Evolutionary conservation across 2,888 invertebrate species (phyloP).

Genomic region (Perizoma affinitatum): DNA sequence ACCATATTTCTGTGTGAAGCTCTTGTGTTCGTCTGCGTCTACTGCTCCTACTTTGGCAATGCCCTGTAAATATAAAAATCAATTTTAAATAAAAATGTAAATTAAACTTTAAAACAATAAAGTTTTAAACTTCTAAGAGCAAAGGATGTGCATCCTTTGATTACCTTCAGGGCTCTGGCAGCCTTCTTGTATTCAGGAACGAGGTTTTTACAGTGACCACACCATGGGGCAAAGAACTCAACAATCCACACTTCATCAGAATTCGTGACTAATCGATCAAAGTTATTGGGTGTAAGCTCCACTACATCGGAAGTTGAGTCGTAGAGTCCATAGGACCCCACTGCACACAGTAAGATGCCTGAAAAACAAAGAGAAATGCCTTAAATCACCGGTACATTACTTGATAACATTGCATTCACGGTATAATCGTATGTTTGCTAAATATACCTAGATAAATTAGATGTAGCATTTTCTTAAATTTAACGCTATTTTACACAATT

Average conservation of each 20-base stretch:
- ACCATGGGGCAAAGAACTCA: slow-evolving; percentile 99
- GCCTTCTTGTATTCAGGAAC: slow-evolving; percentile 97
- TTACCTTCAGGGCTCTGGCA: slow-evolving; percentile 94
- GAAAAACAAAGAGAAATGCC: slow-evolving; percentile 43
- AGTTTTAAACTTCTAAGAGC: no score
- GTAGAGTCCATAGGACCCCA: slow-evolving; percentile 82
- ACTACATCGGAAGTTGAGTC: slow-evolving; percentile 90
- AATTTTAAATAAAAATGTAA: slow-evolving; percentile 9
- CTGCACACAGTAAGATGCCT: slow-evolving; percentile 70
- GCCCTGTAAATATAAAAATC: slow-evolving; percentile 84
- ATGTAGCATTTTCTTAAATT: slow-evolving; percentile 63
- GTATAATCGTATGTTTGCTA: slow-evolving; percentile 56
- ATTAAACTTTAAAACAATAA: no score
- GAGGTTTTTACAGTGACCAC: slow-evolving; percentile 94
- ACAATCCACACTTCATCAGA: slow-evolving; percentile 97
- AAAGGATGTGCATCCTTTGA: neutral
- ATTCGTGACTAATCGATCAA: slow-evolving; percentile 91
- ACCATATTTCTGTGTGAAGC: slow-evolving; percentile 90
- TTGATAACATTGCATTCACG: slow-evolving; percentile 40
- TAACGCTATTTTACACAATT: slow-evolving; percentile 47
- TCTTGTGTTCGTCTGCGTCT: slow-evolving; percentile 95
- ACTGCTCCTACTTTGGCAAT: slow-evolving; percentile 97
- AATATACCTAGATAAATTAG: slow-evolving; percentile 69
- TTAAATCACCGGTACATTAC: slow-evolving; percentile 47
- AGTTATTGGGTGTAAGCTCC: slow-evolving; percentile 94